Conservation (phyloP, 2,888 invertebrate genomes). For the Synanthedon tipuliformis region DNA sequence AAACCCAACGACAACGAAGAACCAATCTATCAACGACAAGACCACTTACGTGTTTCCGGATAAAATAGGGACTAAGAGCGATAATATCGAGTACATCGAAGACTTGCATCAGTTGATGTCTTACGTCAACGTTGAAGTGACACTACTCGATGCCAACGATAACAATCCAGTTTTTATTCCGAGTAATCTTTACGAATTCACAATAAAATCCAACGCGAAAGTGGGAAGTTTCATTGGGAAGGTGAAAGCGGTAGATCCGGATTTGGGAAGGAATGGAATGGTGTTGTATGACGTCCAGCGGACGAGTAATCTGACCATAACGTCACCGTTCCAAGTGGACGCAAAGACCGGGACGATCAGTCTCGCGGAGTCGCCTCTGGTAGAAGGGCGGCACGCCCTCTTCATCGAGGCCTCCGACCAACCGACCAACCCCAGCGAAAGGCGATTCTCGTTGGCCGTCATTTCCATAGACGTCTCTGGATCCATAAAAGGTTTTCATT, state of each 20-base stretch:
- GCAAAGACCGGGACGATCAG: constrained; percentile 76
- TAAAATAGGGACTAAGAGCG: constrained; percentile 43
- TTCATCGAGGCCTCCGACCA: constrained; percentile 88
- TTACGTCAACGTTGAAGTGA: constrained; percentile 82
- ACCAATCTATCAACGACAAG: constrained; percentile 35
- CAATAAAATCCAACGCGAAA: constrained; percentile 75
- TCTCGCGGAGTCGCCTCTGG: constrained; percentile 74
- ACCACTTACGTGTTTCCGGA: constrained; percentile 63
- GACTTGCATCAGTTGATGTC: constrained; percentile 54
- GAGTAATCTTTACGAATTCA: constrained; percentile 85
- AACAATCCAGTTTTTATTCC: constrained; percentile 90
- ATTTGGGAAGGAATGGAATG: constrained; percentile 78
- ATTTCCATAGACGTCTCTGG: constrained; percentile 82
- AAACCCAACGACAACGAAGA: constrained; percentile 28
- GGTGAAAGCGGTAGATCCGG: constrained; percentile 85
- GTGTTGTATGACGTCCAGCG: constrained; percentile 80
- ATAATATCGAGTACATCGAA: constrained; percentile 54
- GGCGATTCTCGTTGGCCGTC: constrained; percentile 85
- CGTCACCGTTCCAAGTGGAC: constrained; percentile 79
- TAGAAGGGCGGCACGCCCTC: constrained; percentile 80
- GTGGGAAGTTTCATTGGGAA: constrained; percentile 81
- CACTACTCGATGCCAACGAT: constrained; percentile 89
- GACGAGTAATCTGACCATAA: constrained; percentile 73
- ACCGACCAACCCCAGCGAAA: constrained; percentile 85
- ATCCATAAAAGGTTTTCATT: constrained; percentile 48